Conservation (phyloP, 2,113 vertebrate genomes). For the Pangasianodon gigas region DNA sequence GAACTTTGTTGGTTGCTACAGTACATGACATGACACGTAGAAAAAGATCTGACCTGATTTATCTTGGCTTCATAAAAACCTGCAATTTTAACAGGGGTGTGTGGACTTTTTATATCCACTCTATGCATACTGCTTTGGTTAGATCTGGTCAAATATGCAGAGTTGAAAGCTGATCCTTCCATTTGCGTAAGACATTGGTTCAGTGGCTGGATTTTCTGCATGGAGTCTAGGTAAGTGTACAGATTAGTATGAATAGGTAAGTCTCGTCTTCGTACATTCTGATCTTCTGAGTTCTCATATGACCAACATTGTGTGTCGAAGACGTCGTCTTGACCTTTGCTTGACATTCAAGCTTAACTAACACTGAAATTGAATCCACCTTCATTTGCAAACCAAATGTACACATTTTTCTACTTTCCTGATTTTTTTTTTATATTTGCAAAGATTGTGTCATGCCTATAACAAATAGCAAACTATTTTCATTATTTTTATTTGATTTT, state of each 20-base stretch:
- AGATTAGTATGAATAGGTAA: slow-evolving; percentile 53
- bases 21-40: background rate
- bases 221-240: slow-evolving; percentile 52
- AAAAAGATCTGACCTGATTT: background rate
- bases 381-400: background rate
- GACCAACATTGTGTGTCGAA: background rate
- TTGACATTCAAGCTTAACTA: background rate
- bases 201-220: slow-evolving; percentile 20
- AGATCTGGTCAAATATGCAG: background rate
- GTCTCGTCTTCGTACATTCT: background rate
- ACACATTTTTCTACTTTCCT: background rate
- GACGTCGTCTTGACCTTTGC: background rate
- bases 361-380: background rate
- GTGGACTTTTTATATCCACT: background rate
- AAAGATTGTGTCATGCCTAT: background rate
- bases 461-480: background rate
- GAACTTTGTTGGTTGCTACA: background rate
- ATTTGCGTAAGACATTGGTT: background rate
- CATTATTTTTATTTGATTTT: background rate
- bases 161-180: slow-evolving; percentile 5
- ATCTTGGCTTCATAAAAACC: background rate
- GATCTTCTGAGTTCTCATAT: slow-evolving; percentile 2
- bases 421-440: background rate
- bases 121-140: background rate
- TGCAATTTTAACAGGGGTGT: background rate